Evolutionary conservation across 1,140 invertebrate genomes (phyloP).

Genomic region (Odontomachus brunneus): DNA sequence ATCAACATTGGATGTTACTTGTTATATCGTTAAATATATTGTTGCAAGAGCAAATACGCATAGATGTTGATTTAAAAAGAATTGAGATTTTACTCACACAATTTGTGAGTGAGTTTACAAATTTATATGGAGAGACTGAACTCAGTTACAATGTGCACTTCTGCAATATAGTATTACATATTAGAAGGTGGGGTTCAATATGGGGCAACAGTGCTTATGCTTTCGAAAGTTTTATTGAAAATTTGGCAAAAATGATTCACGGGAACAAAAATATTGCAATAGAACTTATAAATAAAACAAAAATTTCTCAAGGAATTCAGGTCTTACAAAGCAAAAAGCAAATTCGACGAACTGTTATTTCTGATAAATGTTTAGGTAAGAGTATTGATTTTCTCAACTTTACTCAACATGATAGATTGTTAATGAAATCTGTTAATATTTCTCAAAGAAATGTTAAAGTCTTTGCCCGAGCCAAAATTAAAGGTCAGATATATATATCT

Average conservation of each 20-base stretch:
- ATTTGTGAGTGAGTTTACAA: constrained; percentile 14
- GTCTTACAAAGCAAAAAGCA: too few species aligned
- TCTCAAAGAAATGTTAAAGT: too few species aligned
- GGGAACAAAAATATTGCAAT: too few species aligned
- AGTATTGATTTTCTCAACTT: too few species aligned
- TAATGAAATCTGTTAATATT: too few species aligned
- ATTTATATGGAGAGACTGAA: background rate
- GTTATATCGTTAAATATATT: constrained; percentile 6
- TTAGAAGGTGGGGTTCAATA: background rate
- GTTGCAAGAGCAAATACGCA: background rate
- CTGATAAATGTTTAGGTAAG: too few species aligned
- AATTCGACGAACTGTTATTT: too few species aligned
- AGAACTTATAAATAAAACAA: too few species aligned
- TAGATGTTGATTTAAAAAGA: background rate
- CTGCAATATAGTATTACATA: constrained; percentile 6
- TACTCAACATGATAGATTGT: too few species aligned
- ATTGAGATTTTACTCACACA: background rate
- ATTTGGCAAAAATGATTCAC: constrained; percentile 5
- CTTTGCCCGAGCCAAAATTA: too few species aligned
- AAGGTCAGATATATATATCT: too few species aligned
- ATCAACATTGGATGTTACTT: constrained; percentile 9
- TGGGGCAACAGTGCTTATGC: background rate
- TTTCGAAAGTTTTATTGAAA: constrained; percentile 14
- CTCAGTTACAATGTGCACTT: constrained; percentile 14
- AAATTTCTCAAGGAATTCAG: too few species aligned